phyloP scores from a whole-genome alignment of 2,797 vertebrate species.

The Sternotherus odoratus region DNA sequence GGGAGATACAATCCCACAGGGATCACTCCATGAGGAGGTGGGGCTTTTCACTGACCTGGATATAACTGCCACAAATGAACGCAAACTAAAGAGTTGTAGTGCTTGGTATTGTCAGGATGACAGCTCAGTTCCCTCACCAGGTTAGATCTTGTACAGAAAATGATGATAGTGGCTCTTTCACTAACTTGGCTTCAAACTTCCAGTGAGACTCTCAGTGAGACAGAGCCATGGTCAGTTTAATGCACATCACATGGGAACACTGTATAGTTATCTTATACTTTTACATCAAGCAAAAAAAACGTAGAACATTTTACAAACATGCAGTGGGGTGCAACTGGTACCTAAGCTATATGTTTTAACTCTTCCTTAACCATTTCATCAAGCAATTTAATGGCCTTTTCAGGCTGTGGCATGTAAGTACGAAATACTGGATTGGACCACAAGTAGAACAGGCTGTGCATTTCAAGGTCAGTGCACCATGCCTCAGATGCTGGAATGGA shows the following conservation, averaged over 20 bases:
- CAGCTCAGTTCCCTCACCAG: neutral
- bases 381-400: neutral
- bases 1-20: neutral
- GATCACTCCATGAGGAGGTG: neutral
- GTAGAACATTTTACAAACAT: neutral
- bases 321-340: neutral
- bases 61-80: neutral
- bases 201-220: neutral
- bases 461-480: neutral
- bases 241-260: neutral
- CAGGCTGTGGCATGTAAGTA: neutral
- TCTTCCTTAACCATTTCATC: neutral
- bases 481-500: neutral
- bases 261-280: neutral
- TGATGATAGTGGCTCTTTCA: neutral
- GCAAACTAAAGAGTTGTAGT: neutral
- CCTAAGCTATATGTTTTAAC: neutral
- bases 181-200: neutral
- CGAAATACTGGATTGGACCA: neutral
- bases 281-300: neutral
- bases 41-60: neutral
- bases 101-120: neutral
- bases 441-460: neutral
- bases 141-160: neutral
- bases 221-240: neutral